These are phyloP conservation scores for Ernsta delagoae DNA, from an alignment of 2,888 invertebrate species.

Conservation along the genomic window DNA sequence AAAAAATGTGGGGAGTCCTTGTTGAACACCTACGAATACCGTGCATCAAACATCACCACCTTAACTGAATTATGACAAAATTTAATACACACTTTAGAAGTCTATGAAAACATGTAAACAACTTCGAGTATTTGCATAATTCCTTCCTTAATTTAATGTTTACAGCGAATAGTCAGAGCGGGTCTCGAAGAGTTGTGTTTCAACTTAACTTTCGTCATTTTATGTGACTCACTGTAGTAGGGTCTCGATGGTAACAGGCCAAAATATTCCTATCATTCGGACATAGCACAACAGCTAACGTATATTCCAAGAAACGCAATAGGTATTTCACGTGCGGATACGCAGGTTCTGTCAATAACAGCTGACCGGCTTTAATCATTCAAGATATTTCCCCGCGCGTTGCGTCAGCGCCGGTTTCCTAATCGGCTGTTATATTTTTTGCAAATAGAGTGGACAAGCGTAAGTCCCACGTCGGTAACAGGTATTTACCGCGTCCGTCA, in stretches of 20 bases:
- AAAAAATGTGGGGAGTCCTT: no score
- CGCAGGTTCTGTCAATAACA: conserved; percentile 67
- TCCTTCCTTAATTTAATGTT: conserved; percentile 58
- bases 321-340: conserved; percentile 48
- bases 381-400: conserved; percentile 60
- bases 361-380: conserved; percentile 61
- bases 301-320: conserved; percentile 51
- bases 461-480: conserved; percentile 53
- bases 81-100: conserved; percentile 38
- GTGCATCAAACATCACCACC: conserved; percentile 12
- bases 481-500: conserved; percentile 57
- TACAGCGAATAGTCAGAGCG: conserved; percentile 54
- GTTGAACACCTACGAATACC: no score
- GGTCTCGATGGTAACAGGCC: conserved; percentile 54
- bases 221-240: conserved; percentile 72
- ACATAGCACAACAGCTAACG: conserved; percentile 37
- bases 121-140: conserved; percentile 56
- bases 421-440: conserved; percentile 46
- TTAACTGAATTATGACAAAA: no score
- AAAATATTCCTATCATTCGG: conserved; percentile 59
- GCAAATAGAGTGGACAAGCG: conserved; percentile 47
- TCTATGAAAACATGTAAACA: conserved; percentile 42
- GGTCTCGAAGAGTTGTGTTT: conserved; percentile 66
- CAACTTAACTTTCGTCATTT: conserved; percentile 84
- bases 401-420: conserved; percentile 55